These are phyloP conservation scores for Aphelinus atriplicis DNA, from an alignment of 1,140 invertebrate genomes.

Conservation along the genomic window DNA sequence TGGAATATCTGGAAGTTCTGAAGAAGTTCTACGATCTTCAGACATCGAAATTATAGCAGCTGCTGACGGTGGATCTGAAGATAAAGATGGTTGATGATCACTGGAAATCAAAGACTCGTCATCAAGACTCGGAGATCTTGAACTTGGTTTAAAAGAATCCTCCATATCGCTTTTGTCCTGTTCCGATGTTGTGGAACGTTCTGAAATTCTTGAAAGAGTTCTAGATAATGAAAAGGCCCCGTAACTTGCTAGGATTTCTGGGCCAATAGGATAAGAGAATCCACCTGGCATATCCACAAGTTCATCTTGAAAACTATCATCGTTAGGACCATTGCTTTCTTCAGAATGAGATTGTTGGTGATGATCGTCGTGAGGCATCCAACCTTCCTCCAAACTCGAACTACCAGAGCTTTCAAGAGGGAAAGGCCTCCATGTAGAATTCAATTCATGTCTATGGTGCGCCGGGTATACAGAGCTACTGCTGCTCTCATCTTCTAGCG, in stretches of 20 bases:
- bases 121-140: slow-evolving; percentile 81
- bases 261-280: slow-evolving; percentile 76
- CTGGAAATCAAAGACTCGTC: slow-evolving; percentile 85
- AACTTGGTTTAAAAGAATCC: slow-evolving; percentile 84
- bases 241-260: slow-evolving; percentile 76
- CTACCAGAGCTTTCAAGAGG: slow-evolving; percentile 82
- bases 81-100: slow-evolving; percentile 85
- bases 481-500: slow-evolving; percentile 69
- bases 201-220: slow-evolving; percentile 85
- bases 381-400: slow-evolving; percentile 84
- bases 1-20: slow-evolving; percentile 82
- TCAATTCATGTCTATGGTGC: slow-evolving; percentile 65
- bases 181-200: slow-evolving; percentile 86
- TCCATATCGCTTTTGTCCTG: slow-evolving; percentile 82
- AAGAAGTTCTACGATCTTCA: slow-evolving; percentile 80
- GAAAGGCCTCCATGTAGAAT: slow-evolving; percentile 82
- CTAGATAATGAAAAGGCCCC: slow-evolving; percentile 77
- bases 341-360: slow-evolving; percentile 67
- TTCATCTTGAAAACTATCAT: slow-evolving; percentile 78
- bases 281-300: slow-evolving; percentile 77
- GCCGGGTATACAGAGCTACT: slow-evolving; percentile 76
- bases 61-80: slow-evolving; percentile 77
- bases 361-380: slow-evolving; percentile 77
- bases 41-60: slow-evolving; percentile 69
- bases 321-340: slow-evolving; percentile 70